Evolutionary conservation across 2,888 invertebrate genomes (phyloP).

Genomic region (Athalia cordata): DNA sequence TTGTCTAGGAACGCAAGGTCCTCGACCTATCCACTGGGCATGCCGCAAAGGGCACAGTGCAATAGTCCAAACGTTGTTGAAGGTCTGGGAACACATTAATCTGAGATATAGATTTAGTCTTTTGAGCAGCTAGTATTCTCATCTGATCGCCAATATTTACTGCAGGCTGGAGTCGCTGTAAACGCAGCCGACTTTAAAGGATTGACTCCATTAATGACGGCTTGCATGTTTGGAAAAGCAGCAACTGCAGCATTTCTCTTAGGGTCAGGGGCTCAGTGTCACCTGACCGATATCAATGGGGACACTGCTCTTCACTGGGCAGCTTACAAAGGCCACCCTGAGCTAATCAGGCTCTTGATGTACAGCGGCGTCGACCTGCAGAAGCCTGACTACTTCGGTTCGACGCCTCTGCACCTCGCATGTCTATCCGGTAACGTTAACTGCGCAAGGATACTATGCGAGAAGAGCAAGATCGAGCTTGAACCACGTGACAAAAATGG

Average conservation of each 20-base stretch:
- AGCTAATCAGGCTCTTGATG: conserved; percentile 89
- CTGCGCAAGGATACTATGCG: conserved; percentile 90
- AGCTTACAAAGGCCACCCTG: conserved; percentile 93
- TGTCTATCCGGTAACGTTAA: conserved; percentile 91
- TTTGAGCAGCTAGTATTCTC: no score
- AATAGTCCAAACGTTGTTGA: conserved; percentile 83
- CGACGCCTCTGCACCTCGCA: conserved; percentile 92
- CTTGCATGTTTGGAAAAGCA: conserved; percentile 94
- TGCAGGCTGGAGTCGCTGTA: conserved; percentile 90
- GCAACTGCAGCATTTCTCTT: conserved; percentile 92
- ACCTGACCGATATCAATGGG: conserved; percentile 92
- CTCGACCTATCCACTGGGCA: conserved; percentile 95
- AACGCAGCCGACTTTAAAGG: conserved; percentile 94
- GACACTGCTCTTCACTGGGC: conserved; percentile 97
- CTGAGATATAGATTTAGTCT: no score
- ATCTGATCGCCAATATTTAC: conserved; percentile 34
- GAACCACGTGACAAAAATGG: conserved; percentile 93
- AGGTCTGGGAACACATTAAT: conserved; percentile 64
- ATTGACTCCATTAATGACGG: conserved; percentile 92
- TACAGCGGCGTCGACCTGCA: conserved; percentile 93
- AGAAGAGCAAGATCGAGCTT: conserved; percentile 92
- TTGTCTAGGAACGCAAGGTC: conserved; percentile 91
- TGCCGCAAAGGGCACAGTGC: conserved; percentile 94
- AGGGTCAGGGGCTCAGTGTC: conserved; percentile 91
- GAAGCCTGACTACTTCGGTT: conserved; percentile 94